Evolutionary conservation across 2,113 vertebrate species (phyloP).

Genomic region (Dromiciops gliroides): DNA sequence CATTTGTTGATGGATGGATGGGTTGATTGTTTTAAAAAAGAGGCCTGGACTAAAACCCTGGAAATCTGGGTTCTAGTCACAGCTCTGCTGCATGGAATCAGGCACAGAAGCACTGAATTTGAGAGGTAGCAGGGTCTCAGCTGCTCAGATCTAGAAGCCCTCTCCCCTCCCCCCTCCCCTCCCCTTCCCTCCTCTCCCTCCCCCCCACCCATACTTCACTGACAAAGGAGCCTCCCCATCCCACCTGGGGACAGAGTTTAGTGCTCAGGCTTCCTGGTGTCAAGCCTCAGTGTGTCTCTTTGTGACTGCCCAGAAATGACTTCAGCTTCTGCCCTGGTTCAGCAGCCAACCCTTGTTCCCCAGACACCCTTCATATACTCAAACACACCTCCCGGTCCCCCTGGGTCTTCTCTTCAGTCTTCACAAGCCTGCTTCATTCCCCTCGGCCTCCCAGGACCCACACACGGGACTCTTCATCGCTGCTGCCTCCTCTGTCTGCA

Average conservation of each 20-base stretch:
- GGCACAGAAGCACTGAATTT: neutral
- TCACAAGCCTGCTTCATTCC: neutral
- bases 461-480: neutral
- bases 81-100: neutral
- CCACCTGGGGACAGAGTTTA: neutral
- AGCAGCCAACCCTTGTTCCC: neutral
- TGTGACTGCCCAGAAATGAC: neutral
- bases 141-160: neutral
- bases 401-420: neutral
- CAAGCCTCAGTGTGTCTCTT: neutral
- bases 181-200: rapidly evolving
- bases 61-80: neutral
- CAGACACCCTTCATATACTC: neutral
- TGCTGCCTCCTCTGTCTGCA: neutral
- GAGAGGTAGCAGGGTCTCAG: neutral
- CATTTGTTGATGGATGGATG: neutral
- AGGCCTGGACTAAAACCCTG: neutral
- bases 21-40: neutral
- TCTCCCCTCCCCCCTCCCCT: no score
- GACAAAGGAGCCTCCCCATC: neutral
- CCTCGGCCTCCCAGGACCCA: neutral
- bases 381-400: neutral
- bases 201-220: no score
- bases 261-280: neutral
- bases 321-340: neutral